Evolutionary conservation across 2,888 invertebrate species (phyloP).

Genomic region (Watsonalla cultraria): DNA sequence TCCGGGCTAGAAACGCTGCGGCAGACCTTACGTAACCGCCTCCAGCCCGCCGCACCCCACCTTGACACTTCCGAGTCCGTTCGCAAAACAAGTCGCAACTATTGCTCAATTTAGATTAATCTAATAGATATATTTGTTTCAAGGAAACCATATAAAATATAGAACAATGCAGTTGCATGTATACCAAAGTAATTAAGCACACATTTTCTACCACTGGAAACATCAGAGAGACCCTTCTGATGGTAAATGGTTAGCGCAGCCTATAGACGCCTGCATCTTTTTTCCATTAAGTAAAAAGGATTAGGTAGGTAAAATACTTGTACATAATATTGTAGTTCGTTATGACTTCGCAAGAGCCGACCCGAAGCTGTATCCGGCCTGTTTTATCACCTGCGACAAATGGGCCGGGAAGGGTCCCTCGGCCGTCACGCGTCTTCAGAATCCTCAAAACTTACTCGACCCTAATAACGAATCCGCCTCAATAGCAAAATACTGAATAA

Average conservation of each 20-base stretch:
- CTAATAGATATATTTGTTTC: too few relatives aligned
- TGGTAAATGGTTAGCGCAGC: too few relatives aligned
- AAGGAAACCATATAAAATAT: constrained; percentile 7
- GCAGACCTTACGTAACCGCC: constrained; percentile 56
- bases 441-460: constrained; percentile 38
- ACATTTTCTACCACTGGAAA: too few relatives aligned
- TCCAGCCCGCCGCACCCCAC: constrained; percentile 26
- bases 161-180: too few relatives aligned
- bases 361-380: constrained; percentile 28
- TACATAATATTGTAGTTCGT: constrained; percentile 9
- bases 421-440: constrained; percentile 26
- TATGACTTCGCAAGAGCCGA: constrained; percentile 22
- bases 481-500: constrained; percentile 27
- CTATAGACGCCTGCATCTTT: too few relatives aligned
- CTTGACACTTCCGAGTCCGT: constrained; percentile 50
- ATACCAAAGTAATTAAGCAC: too few relatives aligned
- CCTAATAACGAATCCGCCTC: constrained; percentile 32
- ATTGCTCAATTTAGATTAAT: too few relatives aligned
- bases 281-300: constrained; percentile 16
- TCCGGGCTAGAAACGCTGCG: constrained; percentile 34
- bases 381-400: constrained; percentile 43
- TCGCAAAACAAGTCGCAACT: constrained; percentile 22
- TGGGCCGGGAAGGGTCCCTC: constrained; percentile 27
- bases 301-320: neutral
- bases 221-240: too few relatives aligned